phyloP scores from a whole-genome alignment of 1,140 invertebrate species.

The Zaprionus ornatus region DNA sequence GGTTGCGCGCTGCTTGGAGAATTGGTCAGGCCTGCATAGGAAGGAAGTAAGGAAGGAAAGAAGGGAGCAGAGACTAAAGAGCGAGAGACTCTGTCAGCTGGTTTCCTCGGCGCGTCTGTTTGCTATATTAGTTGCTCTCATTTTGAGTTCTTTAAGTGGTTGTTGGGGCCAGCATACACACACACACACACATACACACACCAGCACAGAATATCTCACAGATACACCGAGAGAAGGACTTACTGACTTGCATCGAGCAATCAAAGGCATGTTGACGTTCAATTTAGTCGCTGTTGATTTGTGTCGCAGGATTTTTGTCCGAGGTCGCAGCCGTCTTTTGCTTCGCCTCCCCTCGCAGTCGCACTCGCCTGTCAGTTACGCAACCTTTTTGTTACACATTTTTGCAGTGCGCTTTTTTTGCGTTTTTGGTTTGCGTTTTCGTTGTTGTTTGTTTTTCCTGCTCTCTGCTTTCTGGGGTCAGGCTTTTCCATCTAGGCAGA shows the following conservation, averaged over 20 bases:
- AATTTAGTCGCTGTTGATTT: slow-evolving; percentile 76
- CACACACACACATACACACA: slow-evolving; percentile 3
- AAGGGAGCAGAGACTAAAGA: neutral
- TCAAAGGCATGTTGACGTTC: slow-evolving; percentile 78
- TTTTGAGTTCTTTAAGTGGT: slow-evolving; percentile 32
- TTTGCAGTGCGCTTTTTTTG: slow-evolving; percentile 30
- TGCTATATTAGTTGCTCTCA: slow-evolving; percentile 35
- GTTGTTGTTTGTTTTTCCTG: slow-evolving; percentile 20
- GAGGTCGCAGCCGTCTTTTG: slow-evolving; percentile 19
- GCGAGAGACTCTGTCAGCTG: slow-evolving; percentile 5
- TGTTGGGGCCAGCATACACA: slow-evolving; percentile 8
- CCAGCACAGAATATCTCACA: slow-evolving; percentile 7
- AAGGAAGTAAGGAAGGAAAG: neutral
- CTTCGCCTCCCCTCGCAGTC: slow-evolving; percentile 7
- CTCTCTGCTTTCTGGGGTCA: neutral
- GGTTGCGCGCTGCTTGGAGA: slow-evolving; percentile 23
- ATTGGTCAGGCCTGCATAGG: neutral
- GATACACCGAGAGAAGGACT: slow-evolving; percentile 3
- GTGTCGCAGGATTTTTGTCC: slow-evolving; percentile 60
- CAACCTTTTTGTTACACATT: slow-evolving; percentile 53
- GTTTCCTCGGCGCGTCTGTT: slow-evolving; percentile 23
- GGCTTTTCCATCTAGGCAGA: slow-evolving; percentile 42
- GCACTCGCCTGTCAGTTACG: slow-evolving; percentile 57
- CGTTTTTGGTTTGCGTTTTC: slow-evolving; percentile 25
- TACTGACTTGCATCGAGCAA: slow-evolving; percentile 54